Evolutionary conservation across 2,888 invertebrate genomes (phyloP).

Genomic region (Subacronicta megacephala): DNA sequence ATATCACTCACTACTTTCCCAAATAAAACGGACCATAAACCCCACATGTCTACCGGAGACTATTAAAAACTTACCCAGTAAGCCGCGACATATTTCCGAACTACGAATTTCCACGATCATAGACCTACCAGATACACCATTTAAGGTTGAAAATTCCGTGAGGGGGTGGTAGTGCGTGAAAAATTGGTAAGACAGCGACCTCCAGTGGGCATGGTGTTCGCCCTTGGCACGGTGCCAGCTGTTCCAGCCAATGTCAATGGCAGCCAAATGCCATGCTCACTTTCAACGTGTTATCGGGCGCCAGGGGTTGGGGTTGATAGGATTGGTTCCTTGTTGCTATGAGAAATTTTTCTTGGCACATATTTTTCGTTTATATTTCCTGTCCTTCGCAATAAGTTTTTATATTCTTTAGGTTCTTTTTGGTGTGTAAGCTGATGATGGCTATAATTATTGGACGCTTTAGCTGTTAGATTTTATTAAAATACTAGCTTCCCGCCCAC

Average conservation of each 20-base stretch:
- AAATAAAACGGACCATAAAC: conserved; percentile 57
- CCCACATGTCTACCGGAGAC: conserved; percentile 54
- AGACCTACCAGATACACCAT: background rate
- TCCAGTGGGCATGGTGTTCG: conserved; percentile 65
- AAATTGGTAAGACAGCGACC: conserved; percentile 63
- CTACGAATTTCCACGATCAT: conserved; percentile 9
- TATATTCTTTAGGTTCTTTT: too few relatives aligned
- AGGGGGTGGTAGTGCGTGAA: conserved; percentile 12
- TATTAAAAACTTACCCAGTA: conserved; percentile 60
- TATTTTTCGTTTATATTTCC: too few relatives aligned
- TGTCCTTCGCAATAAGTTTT: background rate
- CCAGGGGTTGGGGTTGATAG: conserved; percentile 4
- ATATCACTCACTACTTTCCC: conserved; percentile 29
- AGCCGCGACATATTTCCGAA: conserved; percentile 25
- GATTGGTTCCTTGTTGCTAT: conserved; percentile 23
- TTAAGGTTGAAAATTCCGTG: conserved; percentile 32
- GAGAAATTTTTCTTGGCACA: conserved; percentile 7
- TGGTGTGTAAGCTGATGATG: too few relatives aligned
- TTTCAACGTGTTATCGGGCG: conserved; percentile 55
- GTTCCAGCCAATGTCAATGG: conserved; percentile 81
- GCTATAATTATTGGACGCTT: background rate
- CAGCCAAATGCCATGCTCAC: conserved; percentile 71
- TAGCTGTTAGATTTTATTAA: too few relatives aligned
- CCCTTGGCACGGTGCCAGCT: conserved; percentile 71
- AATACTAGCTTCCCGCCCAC: too few relatives aligned